phyloP scores from a whole-genome alignment of 2,113 vertebrate species.

The Cephalopholis sonnerati region DNA sequence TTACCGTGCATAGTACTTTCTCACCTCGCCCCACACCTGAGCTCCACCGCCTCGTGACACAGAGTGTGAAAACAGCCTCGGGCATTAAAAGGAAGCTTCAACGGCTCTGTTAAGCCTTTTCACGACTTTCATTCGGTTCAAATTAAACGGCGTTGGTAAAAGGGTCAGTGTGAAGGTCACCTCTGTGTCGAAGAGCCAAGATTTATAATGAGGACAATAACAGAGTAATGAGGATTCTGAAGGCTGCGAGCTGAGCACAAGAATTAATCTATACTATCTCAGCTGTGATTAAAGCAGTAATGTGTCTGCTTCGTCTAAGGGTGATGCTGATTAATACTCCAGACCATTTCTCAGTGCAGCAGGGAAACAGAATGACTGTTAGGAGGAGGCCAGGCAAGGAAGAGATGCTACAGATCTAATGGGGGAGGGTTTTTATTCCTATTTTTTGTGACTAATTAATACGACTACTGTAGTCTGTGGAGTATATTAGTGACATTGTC shows the following conservation, averaged over 20 bases:
- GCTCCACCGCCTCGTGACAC: neutral
- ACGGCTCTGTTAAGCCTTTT: neutral
- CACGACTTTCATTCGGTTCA: constrained; percentile 12
- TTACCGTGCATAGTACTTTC: constrained; percentile 8
- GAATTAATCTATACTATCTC: constrained; percentile 61
- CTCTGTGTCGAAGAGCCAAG: constrained; percentile 22
- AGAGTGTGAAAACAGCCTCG: constrained; percentile 33
- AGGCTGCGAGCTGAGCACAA: constrained; percentile 34
- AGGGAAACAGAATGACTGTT: constrained; percentile 40
- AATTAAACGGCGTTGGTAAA: constrained; percentile 35
- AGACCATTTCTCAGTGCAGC: constrained; percentile 54
- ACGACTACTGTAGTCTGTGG: constrained; percentile 10
- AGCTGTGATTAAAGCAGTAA: constrained; percentile 66
- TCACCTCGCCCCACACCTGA: constrained; percentile 33
- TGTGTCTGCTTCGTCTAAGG: constrained; percentile 45
- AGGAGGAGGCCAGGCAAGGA: neutral
- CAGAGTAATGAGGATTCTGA: constrained; percentile 57
- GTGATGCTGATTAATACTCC: constrained; percentile 63
- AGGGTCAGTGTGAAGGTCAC: constrained; percentile 59
- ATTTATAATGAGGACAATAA: constrained; percentile 68
- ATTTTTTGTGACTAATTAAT: constrained; percentile 32
- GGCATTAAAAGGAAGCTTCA: neutral
- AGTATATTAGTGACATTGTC: constrained; percentile 12
- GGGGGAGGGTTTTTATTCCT: constrained; percentile 9
- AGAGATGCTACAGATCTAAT: constrained; percentile 18